Evolutionary conservation across 37 sponge, comb jelly and placozoan genomes (phyloP), one percentile per base, ranked within the genome.

Genomic region (Cladorhizidae sp.): DNA sequence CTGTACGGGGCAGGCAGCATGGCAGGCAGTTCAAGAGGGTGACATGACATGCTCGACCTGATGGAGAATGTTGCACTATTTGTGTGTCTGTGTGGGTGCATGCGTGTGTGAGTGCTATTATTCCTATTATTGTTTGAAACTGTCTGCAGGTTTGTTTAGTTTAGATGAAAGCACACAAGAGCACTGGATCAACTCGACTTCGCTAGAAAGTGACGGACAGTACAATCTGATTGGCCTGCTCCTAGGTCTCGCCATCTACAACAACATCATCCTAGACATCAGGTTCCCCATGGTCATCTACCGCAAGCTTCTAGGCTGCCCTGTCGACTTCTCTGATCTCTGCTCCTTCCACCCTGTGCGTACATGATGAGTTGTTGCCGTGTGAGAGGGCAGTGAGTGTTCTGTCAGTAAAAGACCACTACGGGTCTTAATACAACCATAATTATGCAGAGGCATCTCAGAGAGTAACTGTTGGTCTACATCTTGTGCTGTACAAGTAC

Each of bases 191-290:
- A 98, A 95, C 76, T 87, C 92, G 0, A 39, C 25, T 50, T 93
- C 98, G 0, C 90, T 91, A 75, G 98, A 98, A 74, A 75, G 78
- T 21, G 96, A 98, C 54, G 31, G 77, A n/a, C 82, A 95, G 42
- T 98, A 80, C 86, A 72, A 57, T 36, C 83, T 98, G 40, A 91
- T 98, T 26, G 98, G 98, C 3, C 89, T 98, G 33, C 83, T 98
- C 18, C 63, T 98, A 9, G 98, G 98, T 0, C 80, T 98, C 21
- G 98, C 98, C 64, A 88, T 98, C 57, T 98, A 98, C 86, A 98
- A 98, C 89, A 91, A 89, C 68, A 72, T 98, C 74, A 98, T 98
- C 52, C 84, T 98, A 62, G 98, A 98, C 84, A 79, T 98, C 29
- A 84, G 82, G 62, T 95, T 98, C 87, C 98, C 98, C 8, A 89